A percentile compares a stretch with the other conserved stretches of the same genome.
Evolutionary conservation across 2,797 vertebrate genomes (phyloP).

Genomic region (Graptemys geographica): DNA sequence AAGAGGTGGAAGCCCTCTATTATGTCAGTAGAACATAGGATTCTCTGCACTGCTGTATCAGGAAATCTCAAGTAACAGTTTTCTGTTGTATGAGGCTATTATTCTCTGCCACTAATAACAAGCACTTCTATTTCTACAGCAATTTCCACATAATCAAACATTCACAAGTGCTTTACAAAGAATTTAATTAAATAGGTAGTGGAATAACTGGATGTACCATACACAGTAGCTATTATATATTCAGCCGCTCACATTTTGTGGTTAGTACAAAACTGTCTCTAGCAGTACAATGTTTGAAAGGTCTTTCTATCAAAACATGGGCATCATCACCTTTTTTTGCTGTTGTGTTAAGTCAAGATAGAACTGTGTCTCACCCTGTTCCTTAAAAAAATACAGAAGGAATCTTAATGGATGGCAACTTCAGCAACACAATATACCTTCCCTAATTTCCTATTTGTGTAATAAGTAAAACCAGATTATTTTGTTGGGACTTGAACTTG

Average conservation of each 20-base stretch:
- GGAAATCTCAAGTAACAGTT: slow-evolving; percentile 50
- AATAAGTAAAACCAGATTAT: slow-evolving; percentile 17
- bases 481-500: neutral
- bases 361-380: neutral
- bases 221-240: slow-evolving; percentile 37
- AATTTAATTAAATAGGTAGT: slow-evolving; percentile 60
- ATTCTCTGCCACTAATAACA: slow-evolving; percentile 45
- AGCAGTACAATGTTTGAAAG: slow-evolving; percentile 13
- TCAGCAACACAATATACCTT: neutral
- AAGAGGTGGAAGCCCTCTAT: slow-evolving; percentile 56
- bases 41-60: slow-evolving; percentile 33
- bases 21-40: slow-evolving; percentile 11
- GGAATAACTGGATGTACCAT: slow-evolving; percentile 39
- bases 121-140: slow-evolving; percentile 53
- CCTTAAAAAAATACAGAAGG: neutral
- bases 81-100: slow-evolving; percentile 51
- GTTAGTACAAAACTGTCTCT: slow-evolving; percentile 2
- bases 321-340: neutral
- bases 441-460: neutral
- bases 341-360: neutral
- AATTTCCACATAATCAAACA: slow-evolving; percentile 64
- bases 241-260: slow-evolving; percentile 40
- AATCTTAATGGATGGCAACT: neutral
- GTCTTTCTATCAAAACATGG: neutral
- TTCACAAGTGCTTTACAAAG: slow-evolving; percentile 58